Percentiles rank a stretch among this genome's conserved stretches.
Conservation (phyloP, 2,113 vertebrate species). For the Mustelus asterias region DNA sequence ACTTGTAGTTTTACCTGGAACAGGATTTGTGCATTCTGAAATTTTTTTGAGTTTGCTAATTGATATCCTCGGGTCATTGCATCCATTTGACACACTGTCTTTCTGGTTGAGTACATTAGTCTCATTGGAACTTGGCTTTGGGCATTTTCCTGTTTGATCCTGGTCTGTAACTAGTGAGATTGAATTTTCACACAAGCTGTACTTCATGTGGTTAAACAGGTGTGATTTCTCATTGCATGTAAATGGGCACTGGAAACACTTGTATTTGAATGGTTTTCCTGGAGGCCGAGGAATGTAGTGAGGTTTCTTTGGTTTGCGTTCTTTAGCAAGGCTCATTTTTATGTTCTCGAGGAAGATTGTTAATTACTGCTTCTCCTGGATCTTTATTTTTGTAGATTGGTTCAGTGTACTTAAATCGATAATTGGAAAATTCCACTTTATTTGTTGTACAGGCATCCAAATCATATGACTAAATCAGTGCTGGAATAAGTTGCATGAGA, state of each 20-base stretch:
- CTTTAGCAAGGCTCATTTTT: conserved; percentile 73
- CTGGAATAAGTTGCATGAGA: background rate
- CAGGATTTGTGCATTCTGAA: conserved; percentile 52
- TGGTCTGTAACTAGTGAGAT: conserved; percentile 85
- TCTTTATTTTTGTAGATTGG: background rate
- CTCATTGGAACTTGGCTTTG: conserved; percentile 50
- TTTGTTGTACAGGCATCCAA: background rate
- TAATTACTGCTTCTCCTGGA: too few species aligned
- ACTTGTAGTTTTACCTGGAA: conserved; percentile 50
- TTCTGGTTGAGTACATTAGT: conserved; percentile 51
- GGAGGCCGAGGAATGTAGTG: conserved; percentile 94
- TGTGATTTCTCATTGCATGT: conserved; percentile 98
- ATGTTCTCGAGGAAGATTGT: conserved; percentile 6
- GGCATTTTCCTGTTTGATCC: conserved; percentile 59
- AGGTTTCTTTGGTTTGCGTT: conserved; percentile 92
- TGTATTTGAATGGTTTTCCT: conserved; percentile 95
- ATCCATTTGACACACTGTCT: conserved; percentile 45
- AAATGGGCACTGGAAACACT: conserved; percentile 97
- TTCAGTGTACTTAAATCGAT: background rate
- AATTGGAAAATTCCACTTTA: background rate
- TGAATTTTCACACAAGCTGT: conserved; percentile 93
- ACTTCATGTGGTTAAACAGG: conserved; percentile 98
- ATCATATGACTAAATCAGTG: too few species aligned
- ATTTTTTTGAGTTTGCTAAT: conserved; percentile 43
- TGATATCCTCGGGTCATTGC: conserved; percentile 45